Conservation (phyloP, 1,140 invertebrate species). For the Anoplophora glabripennis region DNA sequence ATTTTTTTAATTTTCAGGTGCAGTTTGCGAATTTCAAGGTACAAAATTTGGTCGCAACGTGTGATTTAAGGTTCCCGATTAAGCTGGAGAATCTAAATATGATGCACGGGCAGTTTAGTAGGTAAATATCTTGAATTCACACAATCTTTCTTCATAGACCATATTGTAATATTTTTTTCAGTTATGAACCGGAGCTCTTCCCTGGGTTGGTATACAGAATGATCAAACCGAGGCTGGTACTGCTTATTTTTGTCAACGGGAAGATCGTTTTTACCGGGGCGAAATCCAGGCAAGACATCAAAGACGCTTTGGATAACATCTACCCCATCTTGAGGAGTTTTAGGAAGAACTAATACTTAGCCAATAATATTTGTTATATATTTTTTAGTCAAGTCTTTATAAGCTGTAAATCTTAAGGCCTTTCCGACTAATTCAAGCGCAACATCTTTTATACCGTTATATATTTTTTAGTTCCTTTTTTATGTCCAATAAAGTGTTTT, state of each 20-base stretch:
- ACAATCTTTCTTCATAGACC: neutral
- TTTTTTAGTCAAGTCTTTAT: too few species aligned
- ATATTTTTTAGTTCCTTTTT: too few species aligned
- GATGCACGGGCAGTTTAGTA: slow-evolving; percentile 93
- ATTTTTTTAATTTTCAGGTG: slow-evolving; percentile 59
- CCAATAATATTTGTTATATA: neutral
- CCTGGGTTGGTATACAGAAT: slow-evolving; percentile 98
- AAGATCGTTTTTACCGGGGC: slow-evolving; percentile 99
- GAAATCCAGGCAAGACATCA: slow-evolving; percentile 96
- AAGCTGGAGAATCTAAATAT: slow-evolving; percentile 92
- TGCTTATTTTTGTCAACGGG: slow-evolving; percentile 97
- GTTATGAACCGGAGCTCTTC: slow-evolving; percentile 92
- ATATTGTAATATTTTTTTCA: slow-evolving; percentile 69
- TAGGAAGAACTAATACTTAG: slow-evolving; percentile 65
- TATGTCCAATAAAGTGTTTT: too few species aligned
- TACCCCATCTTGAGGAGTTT: slow-evolving; percentile 99
- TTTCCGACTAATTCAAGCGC: too few species aligned
- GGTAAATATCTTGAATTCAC: slow-evolving; percentile 56
- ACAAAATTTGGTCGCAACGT: slow-evolving; percentile 98
- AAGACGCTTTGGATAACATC: slow-evolving; percentile 99
- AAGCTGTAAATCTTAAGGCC: too few species aligned
- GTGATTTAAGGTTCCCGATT: slow-evolving; percentile 97
- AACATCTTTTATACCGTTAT: too few species aligned
- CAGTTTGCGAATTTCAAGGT: slow-evolving; percentile 97
- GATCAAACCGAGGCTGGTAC: slow-evolving; percentile 97